Conservation (phyloP, 2,113 vertebrate species). For the Oriolus oriolus region DNA sequence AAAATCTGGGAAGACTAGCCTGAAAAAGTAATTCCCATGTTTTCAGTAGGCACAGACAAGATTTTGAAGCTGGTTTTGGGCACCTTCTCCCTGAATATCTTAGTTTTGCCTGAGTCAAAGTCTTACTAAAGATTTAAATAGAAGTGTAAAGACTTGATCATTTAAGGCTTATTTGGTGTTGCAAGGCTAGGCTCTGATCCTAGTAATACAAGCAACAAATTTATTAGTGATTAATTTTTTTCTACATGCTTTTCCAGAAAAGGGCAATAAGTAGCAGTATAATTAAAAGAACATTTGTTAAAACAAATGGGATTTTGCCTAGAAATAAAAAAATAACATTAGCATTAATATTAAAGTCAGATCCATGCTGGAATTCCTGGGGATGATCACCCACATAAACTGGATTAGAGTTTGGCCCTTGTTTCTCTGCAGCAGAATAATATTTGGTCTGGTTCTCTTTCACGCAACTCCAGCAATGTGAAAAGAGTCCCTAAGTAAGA, state of each 20-base stretch:
- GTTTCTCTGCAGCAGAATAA: background rate
- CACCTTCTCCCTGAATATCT: background rate
- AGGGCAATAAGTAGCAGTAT: background rate
- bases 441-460: constrained; percentile 40
- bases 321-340: background rate
- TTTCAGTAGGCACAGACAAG: background rate
- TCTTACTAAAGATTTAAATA: background rate
- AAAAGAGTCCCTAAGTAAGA: constrained; percentile 24
- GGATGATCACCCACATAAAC: background rate
- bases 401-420: constrained; percentile 13
- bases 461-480: constrained; percentile 22
- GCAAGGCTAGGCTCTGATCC: background rate
- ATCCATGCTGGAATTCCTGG: background rate
- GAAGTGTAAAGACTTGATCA: background rate
- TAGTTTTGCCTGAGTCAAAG: background rate
- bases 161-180: background rate
- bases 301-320: background rate
- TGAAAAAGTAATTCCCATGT: background rate
- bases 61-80: background rate
- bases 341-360: background rate
- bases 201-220: background rate
- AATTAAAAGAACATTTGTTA: background rate
- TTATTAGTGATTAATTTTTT: background rate
- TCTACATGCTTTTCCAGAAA: background rate
- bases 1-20: background rate